Percentiles rank a stretch among this genome's conserved stretches.
Conservation (phyloP, 2,113 vertebrate genomes). For the Halcyon malimbica region DNA sequence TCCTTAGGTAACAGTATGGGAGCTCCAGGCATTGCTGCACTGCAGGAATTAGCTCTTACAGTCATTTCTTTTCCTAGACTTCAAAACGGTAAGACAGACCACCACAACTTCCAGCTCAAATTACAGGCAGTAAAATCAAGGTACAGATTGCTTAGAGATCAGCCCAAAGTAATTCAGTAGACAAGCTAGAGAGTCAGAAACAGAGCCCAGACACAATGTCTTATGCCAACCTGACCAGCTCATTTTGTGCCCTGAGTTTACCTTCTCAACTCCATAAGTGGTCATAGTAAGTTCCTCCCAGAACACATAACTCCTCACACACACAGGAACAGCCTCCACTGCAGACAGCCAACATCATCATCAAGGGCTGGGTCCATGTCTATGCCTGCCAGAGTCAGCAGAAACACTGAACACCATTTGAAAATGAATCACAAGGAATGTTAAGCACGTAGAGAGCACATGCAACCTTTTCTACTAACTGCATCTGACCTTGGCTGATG, state of each 20-base stretch:
- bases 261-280: not conserved
- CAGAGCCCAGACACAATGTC: not conserved
- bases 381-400: not conserved
- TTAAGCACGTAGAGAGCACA: not conserved
- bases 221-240: not conserved
- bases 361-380: not conserved
- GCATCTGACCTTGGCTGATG: not conserved
- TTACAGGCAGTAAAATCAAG: not conserved
- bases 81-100: not conserved
- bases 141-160: not conserved
- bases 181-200: not conserved
- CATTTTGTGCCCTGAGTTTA: not conserved
- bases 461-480: not conserved
- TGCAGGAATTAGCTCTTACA: not conserved
- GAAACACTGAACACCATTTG: not conserved
- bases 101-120: not conserved
- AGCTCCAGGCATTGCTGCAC: not conserved
- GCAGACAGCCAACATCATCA: not conserved
- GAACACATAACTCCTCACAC: fast-evolving
- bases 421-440: not conserved
- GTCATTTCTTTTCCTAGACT: not conserved
- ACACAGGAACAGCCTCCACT: not conserved
- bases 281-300: not conserved
- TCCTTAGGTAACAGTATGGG: not conserved
- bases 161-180: not conserved